These are phyloP conservation scores for Drosophila virilis DNA, from an alignment of 1,140 invertebrate species.

Conservation along the genomic window DNA sequence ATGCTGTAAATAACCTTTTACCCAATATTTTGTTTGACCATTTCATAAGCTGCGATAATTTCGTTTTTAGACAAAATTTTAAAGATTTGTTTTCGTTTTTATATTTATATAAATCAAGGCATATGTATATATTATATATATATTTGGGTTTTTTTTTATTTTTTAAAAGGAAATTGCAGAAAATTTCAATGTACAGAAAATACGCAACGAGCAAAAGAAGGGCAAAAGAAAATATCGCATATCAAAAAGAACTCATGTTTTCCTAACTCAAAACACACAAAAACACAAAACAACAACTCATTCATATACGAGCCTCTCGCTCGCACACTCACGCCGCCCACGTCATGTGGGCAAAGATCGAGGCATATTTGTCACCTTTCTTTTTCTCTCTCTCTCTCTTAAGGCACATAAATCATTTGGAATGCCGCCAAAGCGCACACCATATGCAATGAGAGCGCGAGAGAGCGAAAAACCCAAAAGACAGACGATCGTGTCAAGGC, in stretches of 20 bases:
- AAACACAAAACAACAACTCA: neutral
- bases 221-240: slow-evolving; percentile 2
- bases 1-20: slow-evolving; percentile 89
- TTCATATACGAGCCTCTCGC: neutral
- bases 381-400: slow-evolving; percentile 12
- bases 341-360: slow-evolving; percentile 8
- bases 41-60: slow-evolving; percentile 91
- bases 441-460: neutral
- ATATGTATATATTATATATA: slow-evolving; percentile 10
- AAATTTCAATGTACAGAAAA: neutral
- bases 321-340: neutral
- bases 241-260: slow-evolving; percentile 14
- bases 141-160: neutral
- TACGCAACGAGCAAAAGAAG: neutral
- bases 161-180: neutral
- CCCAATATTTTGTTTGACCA: slow-evolving; percentile 90
- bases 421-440: slow-evolving; percentile 39
- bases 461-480: neutral
- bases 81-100: slow-evolving; percentile 18
- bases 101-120: slow-evolving; percentile 4
- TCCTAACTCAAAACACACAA: neutral
- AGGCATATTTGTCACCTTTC: slow-evolving; percentile 7
- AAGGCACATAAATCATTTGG: slow-evolving; percentile 67
- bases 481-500: slow-evolving; percentile 41
- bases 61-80: slow-evolving; percentile 22